phyloP scores from a whole-genome alignment of 92 coral and sea anemone genomes.

The Blastomussa wellsi region DNA sequence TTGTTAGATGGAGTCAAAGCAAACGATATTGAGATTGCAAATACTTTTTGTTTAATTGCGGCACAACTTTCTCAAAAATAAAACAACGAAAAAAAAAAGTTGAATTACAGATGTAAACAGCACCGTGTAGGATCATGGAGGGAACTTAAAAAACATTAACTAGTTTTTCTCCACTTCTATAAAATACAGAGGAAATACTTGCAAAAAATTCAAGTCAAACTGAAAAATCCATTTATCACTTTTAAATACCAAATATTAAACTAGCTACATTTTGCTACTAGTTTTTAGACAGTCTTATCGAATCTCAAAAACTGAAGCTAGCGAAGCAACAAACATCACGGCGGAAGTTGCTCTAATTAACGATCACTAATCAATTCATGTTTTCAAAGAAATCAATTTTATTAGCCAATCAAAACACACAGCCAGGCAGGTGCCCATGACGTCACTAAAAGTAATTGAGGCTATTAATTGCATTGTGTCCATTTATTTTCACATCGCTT shows the following conservation, averaged over 20 bases:
- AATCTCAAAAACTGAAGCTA: neutral
- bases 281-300: no score
- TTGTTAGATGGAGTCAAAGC: neutral
- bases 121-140: neutral
- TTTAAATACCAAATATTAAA: neutral
- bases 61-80: neutral
- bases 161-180: neutral
- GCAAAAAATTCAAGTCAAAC: neutral
- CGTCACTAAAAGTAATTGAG: slow-evolving; percentile 28
- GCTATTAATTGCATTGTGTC: slow-evolving; percentile 37
- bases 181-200: neutral
- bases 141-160: neutral
- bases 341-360: slow-evolving; percentile 19
- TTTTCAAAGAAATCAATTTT: neutral
- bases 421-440: slow-evolving; percentile 23
- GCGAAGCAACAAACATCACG: neutral
- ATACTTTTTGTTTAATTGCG: neutral
- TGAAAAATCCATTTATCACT: slow-evolving; percentile 8
- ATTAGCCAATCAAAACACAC: slow-evolving; percentile 15
- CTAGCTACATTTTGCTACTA: neutral
- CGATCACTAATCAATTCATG: slow-evolving; percentile 21
- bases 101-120: neutral
- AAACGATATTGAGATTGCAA: neutral
- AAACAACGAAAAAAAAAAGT: neutral
- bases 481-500: slow-evolving; percentile 10